phyloP scores from a whole-genome alignment of 1,140 invertebrate genomes.

The Ips nitidus region DNA sequence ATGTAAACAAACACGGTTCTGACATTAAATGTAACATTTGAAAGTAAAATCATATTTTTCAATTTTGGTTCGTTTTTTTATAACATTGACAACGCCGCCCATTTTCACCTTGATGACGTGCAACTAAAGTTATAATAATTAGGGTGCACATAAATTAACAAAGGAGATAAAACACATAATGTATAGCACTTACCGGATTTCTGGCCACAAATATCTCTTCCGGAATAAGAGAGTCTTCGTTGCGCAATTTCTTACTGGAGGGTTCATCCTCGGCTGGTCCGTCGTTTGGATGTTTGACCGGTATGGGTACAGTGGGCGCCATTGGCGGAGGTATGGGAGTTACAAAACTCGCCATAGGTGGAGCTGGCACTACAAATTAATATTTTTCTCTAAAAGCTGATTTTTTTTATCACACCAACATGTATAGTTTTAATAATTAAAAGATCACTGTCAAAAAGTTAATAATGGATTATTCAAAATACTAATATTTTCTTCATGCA shows the following conservation, averaged over 20 bases:
- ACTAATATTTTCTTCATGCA: too few species aligned
- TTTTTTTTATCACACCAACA: too few species aligned
- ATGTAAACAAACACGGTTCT: too few species aligned
- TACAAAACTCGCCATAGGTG: slow-evolving; percentile 56
- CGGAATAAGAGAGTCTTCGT: slow-evolving; percentile 89
- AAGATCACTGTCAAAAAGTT: too few species aligned
- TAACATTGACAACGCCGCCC: too few species aligned
- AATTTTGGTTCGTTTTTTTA: background rate
- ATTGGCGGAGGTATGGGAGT: slow-evolving; percentile 53
- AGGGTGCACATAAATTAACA: too few species aligned
- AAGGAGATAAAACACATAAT: background rate
- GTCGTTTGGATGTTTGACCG: slow-evolving; percentile 56
- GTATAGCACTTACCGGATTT: slow-evolving; percentile 51
- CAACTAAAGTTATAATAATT: too few species aligned
- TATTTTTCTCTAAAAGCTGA: background rate
- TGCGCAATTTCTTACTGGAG: slow-evolving; percentile 82
- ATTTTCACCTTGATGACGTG: too few species aligned
- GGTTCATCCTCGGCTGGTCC: slow-evolving; percentile 77
- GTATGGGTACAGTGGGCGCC: slow-evolving; percentile 52
- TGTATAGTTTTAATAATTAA: too few species aligned
- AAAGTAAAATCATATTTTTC: background rate
- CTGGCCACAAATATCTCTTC: slow-evolving; percentile 80
- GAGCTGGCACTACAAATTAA: slow-evolving; percentile 47
- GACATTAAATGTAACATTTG: too few species aligned
- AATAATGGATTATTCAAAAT: too few species aligned